Evolutionary conservation across 2,113 vertebrate species (phyloP).

Genomic region (Gavia stellata): DNA sequence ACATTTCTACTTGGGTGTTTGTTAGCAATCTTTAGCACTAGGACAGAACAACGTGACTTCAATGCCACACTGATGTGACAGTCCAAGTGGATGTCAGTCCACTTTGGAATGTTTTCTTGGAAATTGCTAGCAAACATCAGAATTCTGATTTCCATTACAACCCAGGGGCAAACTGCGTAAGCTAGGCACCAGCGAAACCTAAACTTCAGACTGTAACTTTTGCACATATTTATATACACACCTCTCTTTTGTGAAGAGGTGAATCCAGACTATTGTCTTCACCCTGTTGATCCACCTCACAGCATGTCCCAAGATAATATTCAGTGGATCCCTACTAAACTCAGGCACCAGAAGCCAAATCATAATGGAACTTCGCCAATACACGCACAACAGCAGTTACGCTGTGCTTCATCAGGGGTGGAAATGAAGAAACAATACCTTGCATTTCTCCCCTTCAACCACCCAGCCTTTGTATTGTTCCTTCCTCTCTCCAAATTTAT

Average conservation of each 20-base stretch:
- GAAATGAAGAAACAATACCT: neutral
- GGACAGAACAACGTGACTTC: neutral
- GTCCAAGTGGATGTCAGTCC: neutral
- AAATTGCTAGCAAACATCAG: neutral
- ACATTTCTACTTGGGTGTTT: neutral
- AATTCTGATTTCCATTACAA: neutral
- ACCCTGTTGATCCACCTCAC: neutral
- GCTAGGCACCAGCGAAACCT: neutral
- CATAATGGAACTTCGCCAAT: neutral
- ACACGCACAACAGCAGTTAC: fast-evolving
- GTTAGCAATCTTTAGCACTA: neutral
- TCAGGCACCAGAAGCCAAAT: neutral
- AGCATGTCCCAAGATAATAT: neutral
- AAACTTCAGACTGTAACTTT: neutral
- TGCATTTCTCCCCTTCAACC: neutral
- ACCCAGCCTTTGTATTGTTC: neutral
- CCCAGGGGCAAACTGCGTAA: neutral
- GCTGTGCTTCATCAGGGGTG: neutral
- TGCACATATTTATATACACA: neutral
- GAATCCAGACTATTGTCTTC: neutral
- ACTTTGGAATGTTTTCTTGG: neutral
- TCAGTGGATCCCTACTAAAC: neutral
- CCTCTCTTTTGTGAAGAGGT: neutral
- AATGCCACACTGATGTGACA: neutral
- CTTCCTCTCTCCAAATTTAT: neutral